Conservation (phyloP, 2,113 vertebrate genomes). For the Platycercus adscitus region DNA sequence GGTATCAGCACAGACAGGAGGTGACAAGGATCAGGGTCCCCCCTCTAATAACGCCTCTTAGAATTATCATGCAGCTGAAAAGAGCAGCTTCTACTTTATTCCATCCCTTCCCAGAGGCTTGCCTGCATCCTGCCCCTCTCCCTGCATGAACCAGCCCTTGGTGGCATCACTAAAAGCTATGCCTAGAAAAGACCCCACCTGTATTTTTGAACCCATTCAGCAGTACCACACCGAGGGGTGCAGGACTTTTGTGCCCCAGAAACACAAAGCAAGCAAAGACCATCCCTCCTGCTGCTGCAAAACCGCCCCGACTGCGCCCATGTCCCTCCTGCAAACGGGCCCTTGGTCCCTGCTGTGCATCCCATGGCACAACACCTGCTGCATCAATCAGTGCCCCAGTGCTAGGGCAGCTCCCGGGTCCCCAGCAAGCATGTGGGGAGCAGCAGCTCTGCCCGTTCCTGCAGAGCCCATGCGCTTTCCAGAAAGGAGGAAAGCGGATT, state of each 20-base stretch:
- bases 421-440: background rate
- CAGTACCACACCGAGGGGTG: accelerated
- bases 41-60: background rate
- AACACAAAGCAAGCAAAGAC: accelerated
- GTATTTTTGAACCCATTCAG: background rate
- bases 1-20: background rate
- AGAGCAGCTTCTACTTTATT: background rate
- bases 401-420: background rate
- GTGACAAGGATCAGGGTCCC: background rate
- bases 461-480: accelerated
- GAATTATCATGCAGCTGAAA: background rate
- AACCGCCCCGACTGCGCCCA: background rate
- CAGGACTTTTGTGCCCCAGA: background rate
- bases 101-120: background rate
- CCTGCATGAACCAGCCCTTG: accelerated
- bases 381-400: background rate
- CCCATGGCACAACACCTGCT: accelerated
- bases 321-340: background rate
- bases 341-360: background rate
- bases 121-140: background rate
- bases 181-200: background rate
- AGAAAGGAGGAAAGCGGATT: background rate
- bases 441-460: background rate
- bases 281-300: background rate
- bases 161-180: background rate